Percentiles rank a stretch among this genome's conserved stretches.
Conservation (phyloP, 2,888 invertebrate genomes). For the Eledona agricola region DNA sequence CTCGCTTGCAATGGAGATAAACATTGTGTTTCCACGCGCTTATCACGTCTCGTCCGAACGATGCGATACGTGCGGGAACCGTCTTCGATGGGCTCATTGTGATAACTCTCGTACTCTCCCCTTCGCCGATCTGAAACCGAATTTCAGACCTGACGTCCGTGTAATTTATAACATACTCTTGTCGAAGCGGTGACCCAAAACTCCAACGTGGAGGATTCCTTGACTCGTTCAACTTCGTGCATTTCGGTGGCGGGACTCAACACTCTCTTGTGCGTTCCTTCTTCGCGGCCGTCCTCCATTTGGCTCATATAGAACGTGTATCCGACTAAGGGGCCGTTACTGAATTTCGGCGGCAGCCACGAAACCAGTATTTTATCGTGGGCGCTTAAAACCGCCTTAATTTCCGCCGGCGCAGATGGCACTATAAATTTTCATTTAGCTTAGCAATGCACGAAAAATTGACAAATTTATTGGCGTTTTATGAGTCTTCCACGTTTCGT, state of each 20-base stretch:
- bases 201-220: slow-evolving; percentile 78
- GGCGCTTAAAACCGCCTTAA: slow-evolving; percentile 89
- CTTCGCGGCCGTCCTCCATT: slow-evolving; percentile 79
- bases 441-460: slow-evolving; percentile 24
- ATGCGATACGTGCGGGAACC: slow-evolving; percentile 89
- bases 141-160: background rate
- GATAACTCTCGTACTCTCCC: slow-evolving; percentile 80
- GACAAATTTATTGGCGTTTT: slow-evolving; percentile 21
- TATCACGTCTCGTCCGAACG: slow-evolving; percentile 81
- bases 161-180: slow-evolving; percentile 59
- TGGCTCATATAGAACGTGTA: slow-evolving; percentile 87
- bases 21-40: slow-evolving; percentile 91
- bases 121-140: slow-evolving; percentile 73
- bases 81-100: slow-evolving; percentile 78
- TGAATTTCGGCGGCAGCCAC: slow-evolving; percentile 86
- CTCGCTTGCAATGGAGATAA: slow-evolving; percentile 82
- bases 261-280: slow-evolving; percentile 80
- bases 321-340: slow-evolving; percentile 84
- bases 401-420: slow-evolving; percentile 88
- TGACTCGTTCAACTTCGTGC: slow-evolving; percentile 75
- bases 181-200: slow-evolving; percentile 83
- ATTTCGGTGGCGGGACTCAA: slow-evolving; percentile 75
- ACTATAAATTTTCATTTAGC: slow-evolving; percentile 65
- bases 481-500: slow-evolving; percentile 7
- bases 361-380: slow-evolving; percentile 86